Evolutionary conservation across 2,888 invertebrate species (phyloP).

Genomic region (Parnassius mnemosyne): DNA sequence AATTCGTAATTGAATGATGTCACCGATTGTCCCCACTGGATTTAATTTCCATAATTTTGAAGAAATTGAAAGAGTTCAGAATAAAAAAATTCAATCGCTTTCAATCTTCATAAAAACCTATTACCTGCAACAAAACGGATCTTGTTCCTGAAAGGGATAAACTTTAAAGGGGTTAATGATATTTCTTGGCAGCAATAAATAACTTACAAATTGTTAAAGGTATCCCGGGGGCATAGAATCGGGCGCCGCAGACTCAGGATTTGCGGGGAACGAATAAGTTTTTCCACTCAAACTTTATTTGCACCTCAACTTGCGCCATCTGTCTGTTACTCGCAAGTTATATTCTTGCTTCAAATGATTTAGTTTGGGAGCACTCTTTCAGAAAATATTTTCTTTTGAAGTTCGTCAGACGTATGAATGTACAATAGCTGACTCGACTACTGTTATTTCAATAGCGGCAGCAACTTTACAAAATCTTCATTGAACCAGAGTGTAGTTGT

Average conservation of each 20-base stretch:
- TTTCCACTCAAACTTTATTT: constrained; percentile 79
- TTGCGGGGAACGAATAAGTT: constrained; percentile 66
- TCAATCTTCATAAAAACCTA: constrained; percentile 38
- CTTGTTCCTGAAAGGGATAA: constrained; percentile 49
- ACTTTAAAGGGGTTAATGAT: constrained; percentile 74
- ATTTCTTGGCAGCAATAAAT: constrained; percentile 74
- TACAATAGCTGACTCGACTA: constrained; percentile 50
- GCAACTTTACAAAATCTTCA: constrained; percentile 30
- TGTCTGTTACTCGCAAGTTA: constrained; percentile 60
- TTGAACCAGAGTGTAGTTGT: constrained; percentile 17
- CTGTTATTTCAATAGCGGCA: constrained; percentile 34
- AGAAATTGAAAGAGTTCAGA: constrained; percentile 13
- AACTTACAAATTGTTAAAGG: constrained; percentile 77
- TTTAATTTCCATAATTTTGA: constrained; percentile 2
- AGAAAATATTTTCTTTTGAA: constrained; percentile 73
- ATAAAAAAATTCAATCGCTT: constrained; percentile 38
- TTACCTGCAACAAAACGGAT: constrained; percentile 50
- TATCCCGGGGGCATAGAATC: constrained; percentile 67
- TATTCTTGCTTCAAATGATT: constrained; percentile 76
- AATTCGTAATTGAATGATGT: neutral
- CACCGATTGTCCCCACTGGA: neutral
- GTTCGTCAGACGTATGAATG: constrained; percentile 63
- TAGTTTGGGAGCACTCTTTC: constrained; percentile 72
- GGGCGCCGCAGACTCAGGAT: constrained; percentile 55
- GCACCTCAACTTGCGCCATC: constrained; percentile 66